Conservation (phyloP, 2,113 vertebrate genomes). For the Falcunculus frontatus region DNA sequence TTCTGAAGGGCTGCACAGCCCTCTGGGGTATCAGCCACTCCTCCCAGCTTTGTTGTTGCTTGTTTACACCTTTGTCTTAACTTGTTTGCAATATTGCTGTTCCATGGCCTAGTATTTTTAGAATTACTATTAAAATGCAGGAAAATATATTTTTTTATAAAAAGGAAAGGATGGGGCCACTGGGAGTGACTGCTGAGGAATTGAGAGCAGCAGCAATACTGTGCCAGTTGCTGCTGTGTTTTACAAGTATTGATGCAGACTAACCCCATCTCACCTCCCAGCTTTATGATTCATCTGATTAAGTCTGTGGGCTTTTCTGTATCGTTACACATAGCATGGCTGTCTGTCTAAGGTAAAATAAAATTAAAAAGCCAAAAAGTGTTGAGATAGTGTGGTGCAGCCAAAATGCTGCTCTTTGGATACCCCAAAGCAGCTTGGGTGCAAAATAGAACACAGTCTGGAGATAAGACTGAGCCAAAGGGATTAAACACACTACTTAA, state of each 20-base stretch:
- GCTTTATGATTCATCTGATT: not conserved
- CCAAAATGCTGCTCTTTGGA: not conserved
- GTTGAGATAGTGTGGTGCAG: not conserved
- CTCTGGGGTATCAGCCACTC: not conserved
- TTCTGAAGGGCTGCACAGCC: not conserved
- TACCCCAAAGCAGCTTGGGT: not conserved
- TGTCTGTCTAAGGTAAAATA: not conserved
- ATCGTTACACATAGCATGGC: not conserved
- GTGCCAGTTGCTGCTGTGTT: not conserved
- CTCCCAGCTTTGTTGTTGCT: not conserved
- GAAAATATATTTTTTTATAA: not conserved
- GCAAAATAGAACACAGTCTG: not conserved
- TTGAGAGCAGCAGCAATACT: not conserved
- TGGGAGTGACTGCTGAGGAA: not conserved
- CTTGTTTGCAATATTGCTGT: not conserved
- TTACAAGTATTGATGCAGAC: not conserved
- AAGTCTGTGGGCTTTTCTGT: not conserved
- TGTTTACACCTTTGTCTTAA: not conserved
- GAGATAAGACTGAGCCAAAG: not conserved
- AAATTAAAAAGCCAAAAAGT: not conserved
- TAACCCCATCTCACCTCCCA: not conserved
- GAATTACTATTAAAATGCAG: not conserved
- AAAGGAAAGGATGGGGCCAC: not conserved
- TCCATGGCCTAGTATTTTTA: not conserved
- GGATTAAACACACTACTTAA: not conserved